Percentiles rank a stretch among this genome's conserved stretches.
Evolutionary conservation across 2,113 vertebrate species (phyloP).

Genomic region (Columba janthina): DNA sequence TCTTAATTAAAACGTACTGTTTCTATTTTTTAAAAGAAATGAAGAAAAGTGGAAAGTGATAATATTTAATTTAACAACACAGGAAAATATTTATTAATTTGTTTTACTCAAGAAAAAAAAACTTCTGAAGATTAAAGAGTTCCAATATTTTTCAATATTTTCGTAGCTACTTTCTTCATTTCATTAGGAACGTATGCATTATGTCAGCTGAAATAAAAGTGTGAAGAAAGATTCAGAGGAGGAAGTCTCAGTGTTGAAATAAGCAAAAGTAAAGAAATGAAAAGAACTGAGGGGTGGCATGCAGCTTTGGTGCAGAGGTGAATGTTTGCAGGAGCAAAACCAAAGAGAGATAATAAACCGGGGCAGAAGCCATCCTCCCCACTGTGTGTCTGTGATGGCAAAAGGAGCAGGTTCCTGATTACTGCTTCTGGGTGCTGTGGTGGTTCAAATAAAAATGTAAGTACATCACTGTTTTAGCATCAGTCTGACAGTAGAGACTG

Average conservation of each 20-base stretch:
- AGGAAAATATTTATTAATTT: background rate
- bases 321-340: background rate
- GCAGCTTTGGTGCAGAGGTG: background rate
- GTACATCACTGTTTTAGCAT: rapidly evolving
- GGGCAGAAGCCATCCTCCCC: background rate
- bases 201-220: background rate
- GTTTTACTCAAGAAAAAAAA: background rate
- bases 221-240: background rate
- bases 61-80: background rate
- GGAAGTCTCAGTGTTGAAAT: background rate
- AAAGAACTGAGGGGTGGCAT: background rate
- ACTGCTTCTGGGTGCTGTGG: rapidly evolving
- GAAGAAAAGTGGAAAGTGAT: background rate
- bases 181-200: background rate
- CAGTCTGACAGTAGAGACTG: background rate
- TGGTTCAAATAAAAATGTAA: rapidly evolving
- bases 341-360: rapidly evolving
- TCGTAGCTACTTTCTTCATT: background rate
- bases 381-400: rapidly evolving
- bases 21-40: background rate
- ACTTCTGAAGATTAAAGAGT: background rate
- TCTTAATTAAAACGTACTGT: background rate
- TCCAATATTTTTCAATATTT: background rate
- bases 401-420: rapidly evolving
- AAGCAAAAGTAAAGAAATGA: background rate